Evolutionary conservation across 2,888 invertebrate genomes (phyloP), one percentile per base, ranked within the genome.

Genomic region (Nineta flava): DNA sequence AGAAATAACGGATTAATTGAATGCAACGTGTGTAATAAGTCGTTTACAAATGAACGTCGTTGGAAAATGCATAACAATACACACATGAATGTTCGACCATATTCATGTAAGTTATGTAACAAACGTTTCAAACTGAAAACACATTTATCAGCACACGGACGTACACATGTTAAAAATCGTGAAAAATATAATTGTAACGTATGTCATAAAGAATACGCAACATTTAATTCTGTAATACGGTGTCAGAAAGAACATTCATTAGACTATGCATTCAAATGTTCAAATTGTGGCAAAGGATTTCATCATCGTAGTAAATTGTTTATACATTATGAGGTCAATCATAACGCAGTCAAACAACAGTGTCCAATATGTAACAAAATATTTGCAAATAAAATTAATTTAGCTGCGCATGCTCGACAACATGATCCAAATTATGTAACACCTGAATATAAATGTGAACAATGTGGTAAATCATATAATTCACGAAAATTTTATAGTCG

Each of bases 381-480:
- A 9, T 56, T 53, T 31, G 17, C 46, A 7, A 51, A 45, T 9
- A 38, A 43, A 17, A 51, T 50, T 19, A 51, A 50, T 42, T 48
- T 52, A 16, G 47, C 48, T 9, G 17, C 40, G 16, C 50, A 50
- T 46, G 13, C 38, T 10, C 53, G 50, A 55, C 48, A 17, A 58
- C 58, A 45, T 59, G 58, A 49, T 47, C 16, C 51, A 44, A 44
- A 46, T 48, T 15, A 47, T 47, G 13, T n/a, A 43, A 58, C 60
- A 44, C 50, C 49, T 1, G 44, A 50, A 9, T 61, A 51, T 55
- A 58, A 42, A 56, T 63, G 46, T 56, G 59, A 52, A 55, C 60
- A 51, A 56, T 62, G 54, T 51, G 59, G 64, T 53, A 61, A 65
- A 53, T 62, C 64, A 56, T 69, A 51, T 41, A 12, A 51, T 17